Evolutionary conservation across 2,888 invertebrate genomes (phyloP).

Genomic region (Dynastes grantii): DNA sequence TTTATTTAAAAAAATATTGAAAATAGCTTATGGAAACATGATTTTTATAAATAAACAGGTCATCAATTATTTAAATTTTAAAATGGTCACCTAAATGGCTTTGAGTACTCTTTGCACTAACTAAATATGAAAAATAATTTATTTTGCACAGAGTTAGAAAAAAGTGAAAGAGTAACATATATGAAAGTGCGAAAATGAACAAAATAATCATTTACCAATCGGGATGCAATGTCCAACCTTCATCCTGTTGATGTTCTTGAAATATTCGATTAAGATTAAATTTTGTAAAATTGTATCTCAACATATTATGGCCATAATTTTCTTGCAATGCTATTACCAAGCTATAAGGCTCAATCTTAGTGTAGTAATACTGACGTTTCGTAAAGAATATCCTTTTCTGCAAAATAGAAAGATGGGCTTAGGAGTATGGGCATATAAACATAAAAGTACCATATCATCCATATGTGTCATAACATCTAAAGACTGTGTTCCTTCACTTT

Average conservation of each 20-base stretch:
- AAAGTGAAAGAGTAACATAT: too few relatives aligned
- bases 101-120: too few relatives aligned
- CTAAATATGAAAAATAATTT: too few relatives aligned
- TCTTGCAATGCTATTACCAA: conserved; percentile 90
- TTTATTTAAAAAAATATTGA: too few relatives aligned
- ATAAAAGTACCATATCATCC: conserved; percentile 83
- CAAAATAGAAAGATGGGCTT: conserved; percentile 56
- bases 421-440: background rate
- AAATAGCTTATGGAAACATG: too few relatives aligned
- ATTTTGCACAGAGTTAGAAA: too few relatives aligned
- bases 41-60: too few relatives aligned
- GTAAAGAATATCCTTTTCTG: conserved; percentile 89
- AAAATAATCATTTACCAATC: conserved; percentile 73
- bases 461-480: conserved; percentile 88
- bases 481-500: conserved; percentile 73
- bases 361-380: conserved; percentile 87
- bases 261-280: conserved; percentile 23
- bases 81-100: too few relatives aligned
- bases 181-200: too few relatives aligned
- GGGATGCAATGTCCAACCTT: conserved; percentile 85
- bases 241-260: conserved; percentile 65
- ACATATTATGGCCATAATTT: conserved; percentile 80
- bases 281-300: conserved; percentile 76
- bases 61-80: too few relatives aligned
- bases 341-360: conserved; percentile 88